Conservation (phyloP, 2,113 vertebrate genomes). For the Ophthalmolycus amberensis region DNA sequence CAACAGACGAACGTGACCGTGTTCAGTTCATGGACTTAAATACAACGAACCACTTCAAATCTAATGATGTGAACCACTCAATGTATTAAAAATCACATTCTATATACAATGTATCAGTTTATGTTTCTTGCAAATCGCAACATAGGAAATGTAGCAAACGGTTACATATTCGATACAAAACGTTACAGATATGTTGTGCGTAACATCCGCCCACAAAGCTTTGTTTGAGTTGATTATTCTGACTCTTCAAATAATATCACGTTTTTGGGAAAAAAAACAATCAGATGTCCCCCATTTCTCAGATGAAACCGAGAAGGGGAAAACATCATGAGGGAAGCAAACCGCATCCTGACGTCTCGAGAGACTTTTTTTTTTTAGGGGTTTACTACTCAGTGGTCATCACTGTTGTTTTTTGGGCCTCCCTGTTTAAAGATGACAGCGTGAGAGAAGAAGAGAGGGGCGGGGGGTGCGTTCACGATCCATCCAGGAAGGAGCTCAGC, state of each 20-base stretch:
- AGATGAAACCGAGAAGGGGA: neutral
- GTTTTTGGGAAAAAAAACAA: neutral
- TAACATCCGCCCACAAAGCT: neutral
- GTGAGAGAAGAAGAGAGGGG: slow-evolving; percentile 65
- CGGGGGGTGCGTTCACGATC: slow-evolving; percentile 20
- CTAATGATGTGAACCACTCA: too few species aligned
- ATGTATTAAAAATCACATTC: too few species aligned
- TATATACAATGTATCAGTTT: too few species aligned
- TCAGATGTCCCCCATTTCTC: neutral
- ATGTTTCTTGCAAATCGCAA: too few species aligned
- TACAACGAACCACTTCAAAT: neutral
- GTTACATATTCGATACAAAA: neutral
- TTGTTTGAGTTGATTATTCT: neutral
- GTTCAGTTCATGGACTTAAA: neutral
- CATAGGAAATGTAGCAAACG: too few species aligned
- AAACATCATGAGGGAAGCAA: neutral
- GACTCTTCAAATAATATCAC: neutral
- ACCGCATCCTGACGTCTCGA: neutral
- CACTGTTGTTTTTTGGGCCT: slow-evolving; percentile 27
- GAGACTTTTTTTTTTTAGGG: neutral
- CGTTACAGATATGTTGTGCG: too few species aligned
- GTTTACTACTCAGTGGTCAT: neutral
- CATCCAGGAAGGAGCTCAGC: slow-evolving; percentile 34
- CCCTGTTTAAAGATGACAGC: slow-evolving; percentile 65
- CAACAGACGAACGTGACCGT: neutral